phyloP scores from a whole-genome alignment of 64 coral and sea anemone genomes.

The Montipora sp. region DNA sequence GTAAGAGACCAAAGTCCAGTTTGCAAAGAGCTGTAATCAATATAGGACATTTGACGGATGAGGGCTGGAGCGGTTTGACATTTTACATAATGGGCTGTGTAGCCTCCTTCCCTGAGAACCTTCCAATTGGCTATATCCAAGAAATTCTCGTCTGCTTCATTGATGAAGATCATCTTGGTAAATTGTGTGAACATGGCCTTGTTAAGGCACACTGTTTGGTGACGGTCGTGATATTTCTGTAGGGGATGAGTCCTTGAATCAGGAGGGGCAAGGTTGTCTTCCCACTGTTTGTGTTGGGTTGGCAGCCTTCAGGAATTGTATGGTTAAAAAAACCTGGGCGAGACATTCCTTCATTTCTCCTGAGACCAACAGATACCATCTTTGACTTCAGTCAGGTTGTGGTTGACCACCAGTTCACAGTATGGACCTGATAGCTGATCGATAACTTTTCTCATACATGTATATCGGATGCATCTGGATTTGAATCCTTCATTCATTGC shows the following conservation, averaged over 20 bases:
- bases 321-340: too few species aligned
- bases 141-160: neutral
- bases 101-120: neutral
- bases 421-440: too few species aligned
- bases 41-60: slow-evolving; percentile 48
- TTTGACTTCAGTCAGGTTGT: too few species aligned
- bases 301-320: too few species aligned
- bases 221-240: neutral
- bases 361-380: too few species aligned
- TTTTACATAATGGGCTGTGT: slow-evolving; percentile 44
- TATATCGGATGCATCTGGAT: too few species aligned
- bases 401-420: too few species aligned
- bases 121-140: too few species aligned
- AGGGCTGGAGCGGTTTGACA: slow-evolving; percentile 32
- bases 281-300: neutral
- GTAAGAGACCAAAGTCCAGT: slow-evolving; percentile 20
- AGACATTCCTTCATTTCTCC: too few species aligned
- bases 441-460: too few species aligned
- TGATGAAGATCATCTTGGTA: slow-evolving; percentile 22
- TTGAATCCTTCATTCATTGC: too few species aligned
- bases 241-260: slow-evolving; percentile 8
- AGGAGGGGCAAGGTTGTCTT: slow-evolving; percentile 42
- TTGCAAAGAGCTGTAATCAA: neutral
- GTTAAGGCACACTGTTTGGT: slow-evolving; percentile 47
- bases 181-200: slow-evolving; percentile 22